phyloP scores from a whole-genome alignment of 2,888 invertebrate genomes.

The Apomyelois bistriatella region DNA sequence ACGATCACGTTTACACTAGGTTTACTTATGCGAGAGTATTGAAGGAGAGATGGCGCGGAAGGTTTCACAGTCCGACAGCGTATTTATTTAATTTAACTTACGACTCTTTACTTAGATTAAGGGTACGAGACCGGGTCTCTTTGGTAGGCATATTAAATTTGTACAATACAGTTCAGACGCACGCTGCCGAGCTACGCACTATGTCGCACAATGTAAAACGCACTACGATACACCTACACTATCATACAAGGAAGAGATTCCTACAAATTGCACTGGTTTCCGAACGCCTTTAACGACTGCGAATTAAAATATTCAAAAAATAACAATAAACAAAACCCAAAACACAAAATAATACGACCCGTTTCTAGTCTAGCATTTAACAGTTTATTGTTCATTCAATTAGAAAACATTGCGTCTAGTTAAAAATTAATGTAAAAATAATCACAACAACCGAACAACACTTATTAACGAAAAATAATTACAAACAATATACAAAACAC shows the following conservation, averaged over 20 bases:
- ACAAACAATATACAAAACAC: conserved; percentile 78
- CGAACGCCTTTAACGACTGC: conserved; percentile 74
- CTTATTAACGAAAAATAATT: conserved; percentile 77
- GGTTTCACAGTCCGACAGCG: conserved; percentile 64
- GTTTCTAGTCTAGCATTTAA: conserved; percentile 77
- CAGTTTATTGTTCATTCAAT: conserved; percentile 73
- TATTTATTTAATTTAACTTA: conserved; percentile 67
- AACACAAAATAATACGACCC: conserved; percentile 80
- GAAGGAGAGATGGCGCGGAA: conserved; percentile 73
- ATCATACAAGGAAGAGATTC: conserved; percentile 78
- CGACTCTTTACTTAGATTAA: conserved; percentile 76
- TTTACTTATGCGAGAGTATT: conserved; percentile 77
- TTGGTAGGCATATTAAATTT: conserved; percentile 80
- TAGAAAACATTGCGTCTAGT: conserved; percentile 66
- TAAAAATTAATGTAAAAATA: conserved; percentile 67
- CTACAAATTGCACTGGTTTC: conserved; percentile 80
- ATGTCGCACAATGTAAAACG: conserved; percentile 61
- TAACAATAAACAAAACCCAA: conserved; percentile 72
- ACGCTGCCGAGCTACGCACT: conserved; percentile 50
- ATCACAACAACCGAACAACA: conserved; percentile 81
- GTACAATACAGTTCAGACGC: conserved; percentile 75
- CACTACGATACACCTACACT: conserved; percentile 75
- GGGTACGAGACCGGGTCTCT: conserved; percentile 81
- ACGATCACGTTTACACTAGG: conserved; percentile 75
- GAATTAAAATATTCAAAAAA: conserved; percentile 74